A percentile compares a stretch with the other conserved stretches of the same genome.
phyloP scores from a whole-genome alignment of 2,113 vertebrate species.

The Lasiurus borealis region DNA sequence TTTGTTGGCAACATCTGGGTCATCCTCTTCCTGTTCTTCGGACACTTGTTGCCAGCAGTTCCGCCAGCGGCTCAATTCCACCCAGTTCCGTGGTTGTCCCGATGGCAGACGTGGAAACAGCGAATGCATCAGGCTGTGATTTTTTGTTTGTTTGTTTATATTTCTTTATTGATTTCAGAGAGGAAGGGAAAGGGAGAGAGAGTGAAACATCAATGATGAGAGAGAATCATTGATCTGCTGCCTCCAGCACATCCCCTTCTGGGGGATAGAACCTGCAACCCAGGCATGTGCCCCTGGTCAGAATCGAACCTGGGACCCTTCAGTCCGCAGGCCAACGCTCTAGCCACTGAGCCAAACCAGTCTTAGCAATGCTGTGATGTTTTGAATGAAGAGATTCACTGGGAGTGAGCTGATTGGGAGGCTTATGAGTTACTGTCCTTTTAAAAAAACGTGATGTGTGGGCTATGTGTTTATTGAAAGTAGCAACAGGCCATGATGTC shows the following conservation, averaged over 20 bases:
- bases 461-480: background rate
- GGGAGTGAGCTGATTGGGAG: background rate
- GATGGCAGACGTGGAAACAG: background rate
- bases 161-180: too few species aligned
- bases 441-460: background rate
- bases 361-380: background rate
- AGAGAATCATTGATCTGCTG: too few species aligned
- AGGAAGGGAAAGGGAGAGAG: too few species aligned
- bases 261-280: too few species aligned
- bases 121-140: background rate
- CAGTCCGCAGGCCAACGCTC: too few species aligned
- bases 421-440: background rate
- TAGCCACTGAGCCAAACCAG: too few species aligned
- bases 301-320: too few species aligned
- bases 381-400: background rate
- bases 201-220: too few species aligned
- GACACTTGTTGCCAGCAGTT: background rate
- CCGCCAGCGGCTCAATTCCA: background rate
- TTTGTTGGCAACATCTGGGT: background rate
- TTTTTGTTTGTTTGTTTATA: background rate
- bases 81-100: background rate
- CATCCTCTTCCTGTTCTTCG: background rate
- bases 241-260: too few species aligned
- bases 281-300: too few species aligned
- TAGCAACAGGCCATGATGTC: background rate